phyloP scores from a whole-genome alignment of 2,797 vertebrate genomes.

The Melanotaenia maccullochi region DNA sequence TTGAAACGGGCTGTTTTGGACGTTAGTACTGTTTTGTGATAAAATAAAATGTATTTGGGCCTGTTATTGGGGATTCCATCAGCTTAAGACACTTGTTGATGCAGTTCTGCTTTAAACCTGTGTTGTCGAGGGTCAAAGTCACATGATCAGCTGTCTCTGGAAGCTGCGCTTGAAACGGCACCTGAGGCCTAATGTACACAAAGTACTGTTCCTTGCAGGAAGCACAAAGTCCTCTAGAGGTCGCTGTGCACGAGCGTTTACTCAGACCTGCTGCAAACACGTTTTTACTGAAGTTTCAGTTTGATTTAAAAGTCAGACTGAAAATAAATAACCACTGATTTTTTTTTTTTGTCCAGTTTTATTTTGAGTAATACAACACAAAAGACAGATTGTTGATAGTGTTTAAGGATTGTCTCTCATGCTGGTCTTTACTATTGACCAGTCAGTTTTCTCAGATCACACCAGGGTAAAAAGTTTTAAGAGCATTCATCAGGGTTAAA shows the following conservation, averaged over 20 bases:
- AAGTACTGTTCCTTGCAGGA: not conserved
- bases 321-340: not conserved
- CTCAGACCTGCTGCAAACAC: too few species aligned
- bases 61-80: conserved; percentile 1
- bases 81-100: conserved; percentile 11
- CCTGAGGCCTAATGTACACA: not conserved
- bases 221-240: not conserved
- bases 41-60: not conserved
- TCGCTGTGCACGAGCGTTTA: not conserved
- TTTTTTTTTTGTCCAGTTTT: not conserved
- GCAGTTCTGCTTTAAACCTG: not conserved
- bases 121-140: conserved; percentile 2
- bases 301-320: too few species aligned
- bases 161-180: not conserved
- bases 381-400: not conserved
- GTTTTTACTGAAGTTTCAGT: too few species aligned
- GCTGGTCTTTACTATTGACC: too few species aligned
- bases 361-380: not conserved
- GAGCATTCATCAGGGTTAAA: not conserved
- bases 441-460: not conserved
- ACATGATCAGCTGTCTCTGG: not conserved
- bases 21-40: fast-evolving
- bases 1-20: too few species aligned
- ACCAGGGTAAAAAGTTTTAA: not conserved
- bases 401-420: too few species aligned